Evolutionary conservation across 2,888 invertebrate genomes (phyloP).

Genomic region (Chironomus riparius): DNA sequence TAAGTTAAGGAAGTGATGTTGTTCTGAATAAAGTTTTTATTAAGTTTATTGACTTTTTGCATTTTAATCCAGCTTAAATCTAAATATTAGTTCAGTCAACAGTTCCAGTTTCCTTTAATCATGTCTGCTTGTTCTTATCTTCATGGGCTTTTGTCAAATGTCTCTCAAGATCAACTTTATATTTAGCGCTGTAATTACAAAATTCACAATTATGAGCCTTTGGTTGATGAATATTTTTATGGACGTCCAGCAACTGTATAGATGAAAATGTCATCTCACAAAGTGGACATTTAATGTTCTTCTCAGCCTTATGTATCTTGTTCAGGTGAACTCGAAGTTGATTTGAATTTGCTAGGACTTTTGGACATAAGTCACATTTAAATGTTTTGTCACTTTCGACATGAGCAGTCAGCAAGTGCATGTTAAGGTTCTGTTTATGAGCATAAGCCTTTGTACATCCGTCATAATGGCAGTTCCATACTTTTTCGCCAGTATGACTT

Average conservation of each 20-base stretch:
- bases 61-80: no score
- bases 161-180: background rate
- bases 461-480: background rate
- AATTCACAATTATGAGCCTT: background rate
- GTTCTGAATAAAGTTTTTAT: no score
- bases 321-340: conserved; percentile 7
- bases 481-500: conserved; percentile 5
- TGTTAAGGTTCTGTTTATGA: conserved; percentile 15
- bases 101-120: background rate
- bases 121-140: conserved; percentile 27
- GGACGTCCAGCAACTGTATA: background rate
- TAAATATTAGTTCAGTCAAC: no score
- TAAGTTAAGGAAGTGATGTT: no score
- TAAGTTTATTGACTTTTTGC: no score
- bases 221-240: conserved; percentile 4
- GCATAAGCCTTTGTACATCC: conserved; percentile 1
- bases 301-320: conserved; percentile 15
- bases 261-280: conserved; percentile 10
- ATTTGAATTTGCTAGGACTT: conserved; percentile 16
- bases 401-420: conserved; percentile 2
- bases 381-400: background rate
- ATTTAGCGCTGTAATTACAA: conserved; percentile 10
- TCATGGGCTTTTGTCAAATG: conserved; percentile 5
- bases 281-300: background rate
- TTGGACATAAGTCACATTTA: conserved; percentile 7